These are phyloP conservation scores for Rhinolophus sinicus DNA, from an alignment of 2,113 vertebrate genomes.

Conservation along the genomic window DNA sequence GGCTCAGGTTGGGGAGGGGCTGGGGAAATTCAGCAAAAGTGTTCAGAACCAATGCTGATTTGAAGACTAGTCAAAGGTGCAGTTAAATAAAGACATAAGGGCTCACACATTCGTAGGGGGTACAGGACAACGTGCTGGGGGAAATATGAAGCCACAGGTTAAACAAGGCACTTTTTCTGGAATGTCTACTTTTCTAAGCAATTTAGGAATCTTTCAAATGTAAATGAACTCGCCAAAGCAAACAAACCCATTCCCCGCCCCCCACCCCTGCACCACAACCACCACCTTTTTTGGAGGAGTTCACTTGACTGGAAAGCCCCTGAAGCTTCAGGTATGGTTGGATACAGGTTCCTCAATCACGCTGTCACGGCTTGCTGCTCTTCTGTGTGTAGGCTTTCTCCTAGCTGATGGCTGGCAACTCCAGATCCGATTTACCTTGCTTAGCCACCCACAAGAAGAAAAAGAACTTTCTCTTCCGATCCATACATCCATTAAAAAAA, in stretches of 20 bases:
- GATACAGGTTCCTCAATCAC: neutral
- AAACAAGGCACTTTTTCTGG: neutral
- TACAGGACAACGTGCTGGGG: neutral
- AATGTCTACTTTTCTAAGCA: conserved; percentile 38
- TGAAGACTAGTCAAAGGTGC: neutral
- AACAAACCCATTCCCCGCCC: neutral
- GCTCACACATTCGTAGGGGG: neutral
- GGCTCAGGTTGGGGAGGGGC: neutral
- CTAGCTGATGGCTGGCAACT: neutral
- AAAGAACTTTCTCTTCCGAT: neutral
- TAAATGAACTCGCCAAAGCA: neutral
- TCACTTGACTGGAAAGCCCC: neutral
- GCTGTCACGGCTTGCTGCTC: neutral
- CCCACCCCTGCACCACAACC: too few species aligned
- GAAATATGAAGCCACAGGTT: neutral
- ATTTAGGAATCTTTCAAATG: neutral
- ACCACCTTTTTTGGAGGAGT: neutral
- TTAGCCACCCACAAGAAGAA: neutral
- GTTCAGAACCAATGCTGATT: neutral
- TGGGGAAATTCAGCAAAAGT: neutral
- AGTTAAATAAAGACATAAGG: neutral
- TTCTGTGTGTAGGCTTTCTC: neutral
- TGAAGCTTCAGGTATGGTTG: neutral
- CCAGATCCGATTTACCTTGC: neutral
- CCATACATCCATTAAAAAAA: neutral